Conservation (phyloP, 2,888 invertebrate species). For the Eristalinus sepulchralis region DNA sequence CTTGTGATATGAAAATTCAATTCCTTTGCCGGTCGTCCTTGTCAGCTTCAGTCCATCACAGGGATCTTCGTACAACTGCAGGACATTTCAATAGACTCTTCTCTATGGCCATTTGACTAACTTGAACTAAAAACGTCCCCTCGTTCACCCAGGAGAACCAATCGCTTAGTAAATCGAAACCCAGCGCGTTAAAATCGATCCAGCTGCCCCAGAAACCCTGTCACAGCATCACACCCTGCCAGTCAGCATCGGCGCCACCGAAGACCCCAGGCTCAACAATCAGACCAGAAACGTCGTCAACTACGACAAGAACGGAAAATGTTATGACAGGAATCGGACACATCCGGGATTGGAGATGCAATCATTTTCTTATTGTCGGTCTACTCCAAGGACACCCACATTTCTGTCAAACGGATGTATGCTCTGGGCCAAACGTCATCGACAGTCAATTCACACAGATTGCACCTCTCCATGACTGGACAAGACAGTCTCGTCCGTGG, state of each 20-base stretch:
- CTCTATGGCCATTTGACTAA: constrained; percentile 96
- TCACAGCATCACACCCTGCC: constrained; percentile 85
- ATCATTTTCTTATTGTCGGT: constrained; percentile 87
- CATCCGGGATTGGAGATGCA: not conserved
- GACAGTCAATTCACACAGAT: constrained; percentile 95
- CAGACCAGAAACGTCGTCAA: constrained; percentile 90
- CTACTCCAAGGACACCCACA: constrained; percentile 96
- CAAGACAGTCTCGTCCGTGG: constrained; percentile 98
- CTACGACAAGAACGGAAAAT: constrained; percentile 96
- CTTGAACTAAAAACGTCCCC: constrained; percentile 92
- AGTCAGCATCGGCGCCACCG: constrained; percentile 89
- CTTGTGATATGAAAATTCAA: constrained; percentile 95
- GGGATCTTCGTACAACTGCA: constrained; percentile 92
- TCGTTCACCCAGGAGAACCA: constrained; percentile 95
- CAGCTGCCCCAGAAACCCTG: constrained; percentile 77
- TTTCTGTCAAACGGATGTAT: constrained; percentile 95
- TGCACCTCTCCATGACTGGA: constrained; percentile 95
- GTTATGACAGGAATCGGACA: constrained; percentile 90
- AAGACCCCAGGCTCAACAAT: constrained; percentile 88
- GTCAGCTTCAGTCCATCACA: constrained; percentile 85
- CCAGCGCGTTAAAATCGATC: constrained; percentile 86
- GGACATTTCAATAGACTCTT: constrained; percentile 93
- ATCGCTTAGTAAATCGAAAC: constrained; percentile 95
- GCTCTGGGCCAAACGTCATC: constrained; percentile 94
- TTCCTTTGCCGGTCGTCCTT: constrained; percentile 94